Evolutionary conservation across 2,888 invertebrate genomes (phyloP).

Genomic region (Metellina segmentata): DNA sequence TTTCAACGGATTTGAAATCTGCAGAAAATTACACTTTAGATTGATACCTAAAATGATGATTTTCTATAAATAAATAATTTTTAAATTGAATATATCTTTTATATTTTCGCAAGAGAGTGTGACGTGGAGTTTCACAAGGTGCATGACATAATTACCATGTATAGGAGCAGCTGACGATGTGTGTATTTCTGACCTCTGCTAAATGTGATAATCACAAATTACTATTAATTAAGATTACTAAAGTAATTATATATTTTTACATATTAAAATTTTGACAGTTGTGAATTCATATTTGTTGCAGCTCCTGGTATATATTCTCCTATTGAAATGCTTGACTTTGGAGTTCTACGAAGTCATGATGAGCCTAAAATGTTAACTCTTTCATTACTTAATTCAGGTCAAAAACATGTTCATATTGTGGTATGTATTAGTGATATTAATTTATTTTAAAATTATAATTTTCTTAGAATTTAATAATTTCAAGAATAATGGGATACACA

Average conservation of each 20-base stretch:
- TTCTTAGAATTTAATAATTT: neutral
- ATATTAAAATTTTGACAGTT: neutral
- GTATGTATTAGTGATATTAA: conserved; percentile 81
- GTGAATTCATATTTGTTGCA: conserved; percentile 51
- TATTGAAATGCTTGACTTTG: conserved; percentile 90
- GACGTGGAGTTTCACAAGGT: too few relatives aligned
- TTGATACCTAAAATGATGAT: too few relatives aligned
- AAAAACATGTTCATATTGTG: conserved; percentile 86
- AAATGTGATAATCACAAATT: too few relatives aligned
- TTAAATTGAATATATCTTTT: too few relatives aligned
- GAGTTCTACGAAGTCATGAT: conserved; percentile 87
- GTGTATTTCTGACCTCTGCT: too few relatives aligned
- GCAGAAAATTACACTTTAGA: too few relatives aligned
- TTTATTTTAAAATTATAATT: neutral
- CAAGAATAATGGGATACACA: neutral
- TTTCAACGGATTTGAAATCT: too few relatives aligned
- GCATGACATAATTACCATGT: too few relatives aligned
- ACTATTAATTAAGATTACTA: too few relatives aligned
- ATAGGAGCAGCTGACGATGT: too few relatives aligned
- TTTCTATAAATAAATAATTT: too few relatives aligned
- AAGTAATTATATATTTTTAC: neutral
- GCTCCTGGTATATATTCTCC: conserved; percentile 88
- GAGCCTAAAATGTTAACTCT: conserved; percentile 85
- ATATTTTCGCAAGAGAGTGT: too few relatives aligned
- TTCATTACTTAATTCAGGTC: conserved; percentile 86